These are phyloP conservation scores for Atherix ibis DNA, from an alignment of 2,888 invertebrate species.

Conservation along the genomic window DNA sequence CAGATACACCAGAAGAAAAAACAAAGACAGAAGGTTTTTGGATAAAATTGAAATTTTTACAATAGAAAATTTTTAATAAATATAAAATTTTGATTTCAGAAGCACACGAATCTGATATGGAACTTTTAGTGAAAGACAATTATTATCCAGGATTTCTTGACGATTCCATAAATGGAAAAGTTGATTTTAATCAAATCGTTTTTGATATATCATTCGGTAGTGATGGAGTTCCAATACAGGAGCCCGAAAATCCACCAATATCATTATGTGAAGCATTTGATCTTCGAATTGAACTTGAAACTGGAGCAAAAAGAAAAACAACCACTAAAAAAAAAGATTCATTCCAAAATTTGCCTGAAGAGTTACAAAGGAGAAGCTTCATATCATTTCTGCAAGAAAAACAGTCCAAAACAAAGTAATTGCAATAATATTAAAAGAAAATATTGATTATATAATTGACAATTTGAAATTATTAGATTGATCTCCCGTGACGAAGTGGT, in stretches of 20 bases:
- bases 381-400: conserved; percentile 1
- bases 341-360: background rate
- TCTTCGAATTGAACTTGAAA: conserved; percentile 5
- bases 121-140: no score
- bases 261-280: conserved; percentile 10
- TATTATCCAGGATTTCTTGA: conserved; percentile 11
- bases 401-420: no score
- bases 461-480: conserved; percentile 1
- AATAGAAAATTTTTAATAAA: no score
- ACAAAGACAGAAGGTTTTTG: no score
- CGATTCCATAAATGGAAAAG: conserved; percentile 9
- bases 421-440: background rate
- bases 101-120: no score
- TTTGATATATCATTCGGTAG: conserved; percentile 6
- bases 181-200: conserved; percentile 8
- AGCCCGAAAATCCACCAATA: conserved; percentile 4
- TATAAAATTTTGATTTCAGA: no score
- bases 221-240: background rate
- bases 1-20: no score
- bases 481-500: conserved; percentile 9
- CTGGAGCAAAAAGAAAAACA: conserved; percentile 6
- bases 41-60: no score
- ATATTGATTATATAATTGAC: background rate
- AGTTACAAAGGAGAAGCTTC: no score
- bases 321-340: background rate